phyloP scores from a whole-genome alignment of 2,888 invertebrate genomes.

The Microplitis manilae region DNA sequence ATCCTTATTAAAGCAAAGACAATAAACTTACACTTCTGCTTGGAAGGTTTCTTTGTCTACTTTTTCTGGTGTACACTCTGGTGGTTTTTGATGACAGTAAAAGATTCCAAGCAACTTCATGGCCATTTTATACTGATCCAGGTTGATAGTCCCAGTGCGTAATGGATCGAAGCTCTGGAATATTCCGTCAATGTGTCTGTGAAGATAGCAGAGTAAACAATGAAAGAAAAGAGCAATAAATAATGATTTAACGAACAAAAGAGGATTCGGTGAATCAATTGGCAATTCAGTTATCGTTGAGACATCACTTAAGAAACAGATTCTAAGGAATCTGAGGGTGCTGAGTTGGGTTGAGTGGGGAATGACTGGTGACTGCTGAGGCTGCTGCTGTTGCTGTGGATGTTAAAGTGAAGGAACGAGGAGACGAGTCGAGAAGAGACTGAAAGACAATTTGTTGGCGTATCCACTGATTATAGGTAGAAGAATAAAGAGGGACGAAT shows the following conservation, averaged over 20 bases:
- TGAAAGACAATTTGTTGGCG: slow-evolving; percentile 42
- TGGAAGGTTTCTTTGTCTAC: slow-evolving; percentile 56
- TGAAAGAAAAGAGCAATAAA: slow-evolving; percentile 24
- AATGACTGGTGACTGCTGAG: not conserved
- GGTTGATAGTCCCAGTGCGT: slow-evolving; percentile 52
- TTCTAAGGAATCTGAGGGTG: slow-evolving; percentile 32
- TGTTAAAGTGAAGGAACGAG: slow-evolving; percentile 7
- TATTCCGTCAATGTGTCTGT: slow-evolving; percentile 61
- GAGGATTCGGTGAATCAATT: slow-evolving; percentile 19
- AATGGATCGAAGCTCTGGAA: slow-evolving; percentile 59
- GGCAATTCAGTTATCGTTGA: slow-evolving; percentile 33
- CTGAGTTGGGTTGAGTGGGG: slow-evolving; percentile 8
- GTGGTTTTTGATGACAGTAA: slow-evolving; percentile 53
- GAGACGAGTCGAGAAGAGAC: slow-evolving; percentile 9
- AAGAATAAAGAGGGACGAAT: slow-evolving; percentile 17
- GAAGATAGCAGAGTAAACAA: slow-evolving; percentile 39
- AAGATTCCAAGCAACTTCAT: slow-evolving; percentile 59
- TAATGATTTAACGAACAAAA: slow-evolving; percentile 21
- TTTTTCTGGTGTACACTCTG: slow-evolving; percentile 49
- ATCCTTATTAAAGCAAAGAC: not conserved
- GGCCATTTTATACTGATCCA: slow-evolving; percentile 58
- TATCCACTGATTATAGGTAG: slow-evolving; percentile 41
- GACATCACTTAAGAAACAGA: slow-evolving; percentile 34
- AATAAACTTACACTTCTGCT: slow-evolving; percentile 59
- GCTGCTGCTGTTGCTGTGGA: not conserved